Percentiles rank a stretch among this genome's conserved stretches.
Evolutionary conservation across 2,113 vertebrate genomes (phyloP).

Genomic region (Anhinga rufa): DNA sequence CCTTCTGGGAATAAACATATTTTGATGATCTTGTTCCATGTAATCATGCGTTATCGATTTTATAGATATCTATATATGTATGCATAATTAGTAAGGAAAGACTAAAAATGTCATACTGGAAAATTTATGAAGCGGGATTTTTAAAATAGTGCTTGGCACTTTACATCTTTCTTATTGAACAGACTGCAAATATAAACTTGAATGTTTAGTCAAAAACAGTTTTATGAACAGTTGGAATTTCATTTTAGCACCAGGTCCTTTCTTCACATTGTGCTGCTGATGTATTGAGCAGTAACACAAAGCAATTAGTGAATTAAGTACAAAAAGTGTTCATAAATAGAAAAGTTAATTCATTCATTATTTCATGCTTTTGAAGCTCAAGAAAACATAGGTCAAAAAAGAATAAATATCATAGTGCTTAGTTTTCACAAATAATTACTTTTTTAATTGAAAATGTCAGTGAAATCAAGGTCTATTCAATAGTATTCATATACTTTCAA

Average conservation of each 20-base stretch:
- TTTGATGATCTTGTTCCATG: background rate
- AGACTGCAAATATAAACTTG: background rate
- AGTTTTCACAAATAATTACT: conserved; percentile 25
- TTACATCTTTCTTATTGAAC: background rate
- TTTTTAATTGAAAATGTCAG: background rate
- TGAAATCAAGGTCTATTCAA: background rate
- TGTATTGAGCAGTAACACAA: background rate
- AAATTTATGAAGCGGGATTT: background rate
- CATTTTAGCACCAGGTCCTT: background rate
- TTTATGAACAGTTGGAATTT: background rate
- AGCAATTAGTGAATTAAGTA: background rate
- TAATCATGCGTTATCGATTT: background rate
- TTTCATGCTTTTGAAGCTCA: background rate
- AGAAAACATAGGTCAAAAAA: background rate
- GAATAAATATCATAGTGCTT: background rate
- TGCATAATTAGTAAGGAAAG: background rate
- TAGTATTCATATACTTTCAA: background rate
- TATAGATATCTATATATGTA: background rate
- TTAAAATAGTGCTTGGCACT: background rate
- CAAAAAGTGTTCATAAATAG: background rate
- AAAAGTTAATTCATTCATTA: background rate
- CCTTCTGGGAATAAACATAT: background rate
- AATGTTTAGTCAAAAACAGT: background rate
- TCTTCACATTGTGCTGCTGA: background rate
- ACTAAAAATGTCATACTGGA: background rate